Conservation (phyloP, 2,888 invertebrate genomes). For the Thereva unica region DNA sequence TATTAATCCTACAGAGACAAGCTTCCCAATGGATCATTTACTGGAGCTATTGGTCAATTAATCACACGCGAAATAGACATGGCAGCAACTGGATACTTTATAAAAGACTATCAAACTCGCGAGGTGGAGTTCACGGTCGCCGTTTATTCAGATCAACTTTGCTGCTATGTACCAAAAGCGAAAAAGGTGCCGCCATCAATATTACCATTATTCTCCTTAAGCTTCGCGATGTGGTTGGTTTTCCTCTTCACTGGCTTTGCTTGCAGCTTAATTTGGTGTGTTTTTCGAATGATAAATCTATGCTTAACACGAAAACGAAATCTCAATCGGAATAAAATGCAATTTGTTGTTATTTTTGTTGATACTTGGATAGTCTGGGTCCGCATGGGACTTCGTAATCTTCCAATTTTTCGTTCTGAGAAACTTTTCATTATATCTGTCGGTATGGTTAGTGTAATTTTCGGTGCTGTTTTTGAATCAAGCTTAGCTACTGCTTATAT, state of each 20-base stretch:
- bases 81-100: slow-evolving; percentile 55
- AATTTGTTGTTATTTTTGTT: slow-evolving; percentile 47
- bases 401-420: slow-evolving; percentile 54
- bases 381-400: slow-evolving; percentile 50
- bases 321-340: not conserved
- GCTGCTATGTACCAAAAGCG: slow-evolving; percentile 56
- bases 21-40: slow-evolving; percentile 52
- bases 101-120: slow-evolving; percentile 56
- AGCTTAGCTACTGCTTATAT: slow-evolving; percentile 57
- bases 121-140: slow-evolving; percentile 54
- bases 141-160: slow-evolving; percentile 56
- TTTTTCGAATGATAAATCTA: slow-evolving; percentile 42
- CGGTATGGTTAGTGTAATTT: slow-evolving; percentile 56
- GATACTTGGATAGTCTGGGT: slow-evolving; percentile 56
- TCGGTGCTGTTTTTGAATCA: slow-evolving; percentile 57
- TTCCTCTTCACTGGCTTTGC: slow-evolving; percentile 50
- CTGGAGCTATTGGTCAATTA: slow-evolving; percentile 54
- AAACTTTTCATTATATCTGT: slow-evolving; percentile 54
- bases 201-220: slow-evolving; percentile 54
- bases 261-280: slow-evolving; percentile 50
- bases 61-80: slow-evolving; percentile 54
- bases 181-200: slow-evolving; percentile 55
- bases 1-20: slow-evolving; percentile 47
- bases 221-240: slow-evolving; percentile 53
- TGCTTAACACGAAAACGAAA: slow-evolving; percentile 5